Evolutionary conservation across 1,140 invertebrate species (phyloP).

Genomic region (Drosophila ficusphila): DNA sequence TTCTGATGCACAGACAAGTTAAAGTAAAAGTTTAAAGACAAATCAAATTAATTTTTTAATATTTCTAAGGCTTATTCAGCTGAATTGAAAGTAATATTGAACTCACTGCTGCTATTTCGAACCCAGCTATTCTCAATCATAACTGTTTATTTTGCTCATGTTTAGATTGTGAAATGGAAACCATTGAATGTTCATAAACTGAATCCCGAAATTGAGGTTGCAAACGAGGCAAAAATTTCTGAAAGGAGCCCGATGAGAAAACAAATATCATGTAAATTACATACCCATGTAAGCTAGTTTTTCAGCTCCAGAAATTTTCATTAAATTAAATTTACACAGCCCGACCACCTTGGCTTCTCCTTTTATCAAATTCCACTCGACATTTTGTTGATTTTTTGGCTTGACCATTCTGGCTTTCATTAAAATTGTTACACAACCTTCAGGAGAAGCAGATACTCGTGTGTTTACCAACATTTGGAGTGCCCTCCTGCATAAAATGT

Average conservation of each 20-base stretch:
- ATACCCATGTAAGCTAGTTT: slow-evolving; percentile 2
- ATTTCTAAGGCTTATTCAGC: too few species aligned
- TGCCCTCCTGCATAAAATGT: slow-evolving; percentile 22
- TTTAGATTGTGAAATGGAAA: not conserved
- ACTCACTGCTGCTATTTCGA: not conserved
- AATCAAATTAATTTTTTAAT: too few species aligned
- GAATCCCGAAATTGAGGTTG: not conserved
- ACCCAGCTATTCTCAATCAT: not conserved
- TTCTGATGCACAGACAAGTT: too few species aligned
- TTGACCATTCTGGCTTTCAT: slow-evolving; percentile 53
- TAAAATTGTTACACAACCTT: slow-evolving; percentile 45
- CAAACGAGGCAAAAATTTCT: not conserved
- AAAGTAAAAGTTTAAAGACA: too few species aligned
- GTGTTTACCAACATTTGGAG: not conserved
- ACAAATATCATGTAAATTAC: not conserved
- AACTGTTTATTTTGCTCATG: not conserved
- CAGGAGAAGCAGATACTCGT: slow-evolving; percentile 11
- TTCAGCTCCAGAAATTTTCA: slow-evolving; percentile 25
- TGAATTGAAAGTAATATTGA: too few species aligned
- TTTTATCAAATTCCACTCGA: too few species aligned
- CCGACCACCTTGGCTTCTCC: not conserved
- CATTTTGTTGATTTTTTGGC: slow-evolving; percentile 37
- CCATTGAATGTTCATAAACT: not conserved
- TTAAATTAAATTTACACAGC: slow-evolving; percentile 60
- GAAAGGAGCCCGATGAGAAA: not conserved